These are phyloP conservation scores for Halocynthia aurantium DNA, from an alignment of 23 tunicate genomes.

Conservation along the genomic window DNA sequence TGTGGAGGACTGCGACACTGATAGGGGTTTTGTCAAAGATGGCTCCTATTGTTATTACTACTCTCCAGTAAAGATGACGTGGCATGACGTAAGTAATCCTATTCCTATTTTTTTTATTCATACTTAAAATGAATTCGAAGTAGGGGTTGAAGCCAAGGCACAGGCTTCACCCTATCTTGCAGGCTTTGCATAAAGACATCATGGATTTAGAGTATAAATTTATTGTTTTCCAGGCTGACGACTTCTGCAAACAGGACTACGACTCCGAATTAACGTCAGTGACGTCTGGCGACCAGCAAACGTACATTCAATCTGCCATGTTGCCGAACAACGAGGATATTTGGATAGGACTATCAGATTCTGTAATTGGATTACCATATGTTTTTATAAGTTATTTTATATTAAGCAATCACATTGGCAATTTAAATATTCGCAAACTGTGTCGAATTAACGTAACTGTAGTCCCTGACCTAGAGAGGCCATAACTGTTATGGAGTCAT, in stretches of 20 bases:
- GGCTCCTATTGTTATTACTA: slow-evolving; percentile 36
- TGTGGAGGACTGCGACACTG: slow-evolving; percentile 39
- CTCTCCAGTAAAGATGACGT: slow-evolving; percentile 16
- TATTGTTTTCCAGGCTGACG: slow-evolving; percentile 36
- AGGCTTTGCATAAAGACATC: no score
- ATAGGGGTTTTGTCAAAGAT: slow-evolving; percentile 33
- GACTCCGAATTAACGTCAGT: slow-evolving; percentile 50
- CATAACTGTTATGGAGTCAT: no score
- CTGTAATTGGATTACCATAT: slow-evolving; percentile 20
- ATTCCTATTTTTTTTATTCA: no score
- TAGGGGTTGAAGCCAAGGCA: no score
- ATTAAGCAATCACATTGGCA: no score
- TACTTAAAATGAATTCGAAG: no score
- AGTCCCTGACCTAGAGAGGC: no score
- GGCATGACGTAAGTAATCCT: slow-evolving; percentile 40
- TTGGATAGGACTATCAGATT: slow-evolving; percentile 83
- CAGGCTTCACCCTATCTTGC: no score
- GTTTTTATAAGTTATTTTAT: no score
- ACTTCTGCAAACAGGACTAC: slow-evolving; percentile 28
- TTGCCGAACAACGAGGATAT: slow-evolving; percentile 8
- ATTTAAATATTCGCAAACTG: no score
- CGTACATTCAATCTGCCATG: slow-evolving; percentile 2
- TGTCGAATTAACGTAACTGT: no score
- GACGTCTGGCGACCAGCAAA: slow-evolving; percentile 25
- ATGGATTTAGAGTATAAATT: neutral